phyloP scores from a whole-genome alignment of 2,113 vertebrate species.

The Macquaria ambigua region DNA sequence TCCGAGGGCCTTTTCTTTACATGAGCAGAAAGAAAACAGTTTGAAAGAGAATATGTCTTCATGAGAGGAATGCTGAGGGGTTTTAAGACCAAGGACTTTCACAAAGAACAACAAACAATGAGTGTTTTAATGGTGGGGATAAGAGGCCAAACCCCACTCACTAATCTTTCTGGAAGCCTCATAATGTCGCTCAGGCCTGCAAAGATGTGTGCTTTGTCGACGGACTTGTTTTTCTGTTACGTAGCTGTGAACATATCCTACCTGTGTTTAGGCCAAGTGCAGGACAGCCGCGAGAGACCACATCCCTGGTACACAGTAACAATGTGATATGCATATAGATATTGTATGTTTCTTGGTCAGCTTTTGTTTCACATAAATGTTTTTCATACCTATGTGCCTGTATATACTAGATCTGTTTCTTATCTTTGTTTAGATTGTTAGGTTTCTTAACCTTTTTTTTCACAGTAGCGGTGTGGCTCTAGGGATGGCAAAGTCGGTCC shows the following conservation, averaged over 20 bases:
- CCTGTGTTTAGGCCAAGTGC: neutral
- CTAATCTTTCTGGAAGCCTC: neutral
- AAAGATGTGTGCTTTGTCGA: constrained; percentile 1
- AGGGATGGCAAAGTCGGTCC: neutral
- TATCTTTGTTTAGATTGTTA: no score
- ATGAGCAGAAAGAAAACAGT: constrained; percentile 5
- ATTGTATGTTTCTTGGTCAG: neutral
- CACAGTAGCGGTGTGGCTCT: neutral
- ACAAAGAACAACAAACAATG: constrained; percentile 26
- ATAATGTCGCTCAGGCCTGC: constrained; percentile 5
- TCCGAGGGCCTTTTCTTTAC: constrained; percentile 9
- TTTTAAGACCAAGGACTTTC: constrained; percentile 13
- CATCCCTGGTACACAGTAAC: neutral
- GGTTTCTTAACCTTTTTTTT: neutral
- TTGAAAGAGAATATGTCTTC: neutral
- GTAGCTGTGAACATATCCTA: neutral
- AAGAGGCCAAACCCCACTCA: neutral
- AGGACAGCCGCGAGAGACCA: neutral
- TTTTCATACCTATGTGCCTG: neutral
- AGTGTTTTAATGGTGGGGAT: constrained; percentile 9
- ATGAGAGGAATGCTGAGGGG: constrained; percentile 28
- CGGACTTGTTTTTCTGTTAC: neutral
- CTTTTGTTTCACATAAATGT: neutral
- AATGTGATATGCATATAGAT: no score
- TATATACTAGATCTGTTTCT: neutral